Conservation (phyloP, 2,113 vertebrate species). For the Hydrolagus affinis region DNA sequence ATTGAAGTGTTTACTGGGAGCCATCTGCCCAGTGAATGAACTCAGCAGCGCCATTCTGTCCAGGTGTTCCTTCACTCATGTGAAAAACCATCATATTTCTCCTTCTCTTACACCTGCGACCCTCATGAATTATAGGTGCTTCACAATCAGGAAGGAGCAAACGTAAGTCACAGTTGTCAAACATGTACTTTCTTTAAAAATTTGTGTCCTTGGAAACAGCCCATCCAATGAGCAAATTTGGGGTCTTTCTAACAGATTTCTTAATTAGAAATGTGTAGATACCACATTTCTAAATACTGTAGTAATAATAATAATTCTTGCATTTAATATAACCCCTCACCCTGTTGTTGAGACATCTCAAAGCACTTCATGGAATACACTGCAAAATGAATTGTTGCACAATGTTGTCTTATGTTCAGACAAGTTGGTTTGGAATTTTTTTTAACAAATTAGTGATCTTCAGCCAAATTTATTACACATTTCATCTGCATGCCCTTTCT, state of each 20-base stretch:
- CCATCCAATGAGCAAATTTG: not conserved
- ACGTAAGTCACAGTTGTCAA: not conserved
- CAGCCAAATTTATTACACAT: not conserved
- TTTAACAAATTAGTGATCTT: not conserved
- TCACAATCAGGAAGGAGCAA: not conserved
- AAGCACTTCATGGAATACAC: too few relatives aligned
- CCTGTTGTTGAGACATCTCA: too few relatives aligned
- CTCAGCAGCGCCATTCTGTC: not conserved
- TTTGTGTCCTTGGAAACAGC: not conserved
- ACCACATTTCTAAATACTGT: too few relatives aligned
- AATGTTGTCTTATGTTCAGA: not conserved
- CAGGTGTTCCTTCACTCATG: slow-evolving; percentile 19
- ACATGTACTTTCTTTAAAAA: not conserved
- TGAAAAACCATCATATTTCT: slow-evolving; percentile 21
- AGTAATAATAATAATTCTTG: too few relatives aligned
- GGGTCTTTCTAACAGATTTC: not conserved
- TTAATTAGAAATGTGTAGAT: not conserved
- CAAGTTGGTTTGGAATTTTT: not conserved
- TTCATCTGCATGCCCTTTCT: not conserved
- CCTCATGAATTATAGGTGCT: slow-evolving; percentile 21
- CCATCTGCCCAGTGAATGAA: not conserved
- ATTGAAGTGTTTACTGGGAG: not conserved
- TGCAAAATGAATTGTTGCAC: too few relatives aligned
- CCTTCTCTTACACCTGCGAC: slow-evolving; percentile 9
- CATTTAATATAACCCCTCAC: too few relatives aligned